These are phyloP conservation scores for Neuroterus valhalla DNA, from an alignment of 1,140 invertebrate genomes.

Conservation along the genomic window DNA sequence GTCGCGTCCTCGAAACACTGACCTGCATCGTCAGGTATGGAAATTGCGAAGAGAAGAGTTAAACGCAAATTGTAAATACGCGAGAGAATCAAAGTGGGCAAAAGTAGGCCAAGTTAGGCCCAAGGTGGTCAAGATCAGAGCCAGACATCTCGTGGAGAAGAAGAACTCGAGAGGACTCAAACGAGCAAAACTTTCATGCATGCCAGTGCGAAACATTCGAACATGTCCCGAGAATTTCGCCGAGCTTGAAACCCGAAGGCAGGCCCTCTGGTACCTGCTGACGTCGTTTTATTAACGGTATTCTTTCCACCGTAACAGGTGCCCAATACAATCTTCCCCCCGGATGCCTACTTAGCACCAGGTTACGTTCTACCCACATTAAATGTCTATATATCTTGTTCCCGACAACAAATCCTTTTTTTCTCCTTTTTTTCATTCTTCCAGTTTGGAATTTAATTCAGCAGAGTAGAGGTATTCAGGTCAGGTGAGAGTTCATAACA, in stretches of 20 bases:
- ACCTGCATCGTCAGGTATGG: slow-evolving; percentile 9
- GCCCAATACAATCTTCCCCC: slow-evolving; percentile 60
- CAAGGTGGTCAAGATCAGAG: slow-evolving; percentile 18
- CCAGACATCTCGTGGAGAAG: slow-evolving; percentile 2
- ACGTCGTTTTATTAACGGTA: slow-evolving; percentile 67
- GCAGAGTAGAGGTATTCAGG: not conserved
- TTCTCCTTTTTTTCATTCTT: not conserved
- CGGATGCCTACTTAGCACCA: slow-evolving; percentile 50
- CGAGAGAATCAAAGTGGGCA: slow-evolving; percentile 27
- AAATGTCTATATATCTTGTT: slow-evolving; percentile 9
- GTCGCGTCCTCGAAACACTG: slow-evolving; percentile 17
- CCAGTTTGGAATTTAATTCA: not conserved
- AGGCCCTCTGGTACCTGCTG: slow-evolving; percentile 67
- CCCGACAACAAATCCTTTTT: not conserved
- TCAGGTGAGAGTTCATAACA: not conserved
- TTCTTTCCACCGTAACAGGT: slow-evolving; percentile 67
- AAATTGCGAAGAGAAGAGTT: slow-evolving; percentile 3
- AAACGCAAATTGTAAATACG: slow-evolving; percentile 2
- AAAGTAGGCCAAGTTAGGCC: slow-evolving; percentile 29
- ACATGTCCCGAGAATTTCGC: slow-evolving; percentile 37
- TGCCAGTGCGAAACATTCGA: slow-evolving; percentile 14
- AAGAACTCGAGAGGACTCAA: slow-evolving; percentile 9
- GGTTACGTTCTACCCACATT: slow-evolving; percentile 19
- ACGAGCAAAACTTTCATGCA: slow-evolving; percentile 19
- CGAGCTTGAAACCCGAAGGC: slow-evolving; percentile 54